phyloP scores from a whole-genome alignment of 2,888 invertebrate genomes.

The Acronicta alni region DNA sequence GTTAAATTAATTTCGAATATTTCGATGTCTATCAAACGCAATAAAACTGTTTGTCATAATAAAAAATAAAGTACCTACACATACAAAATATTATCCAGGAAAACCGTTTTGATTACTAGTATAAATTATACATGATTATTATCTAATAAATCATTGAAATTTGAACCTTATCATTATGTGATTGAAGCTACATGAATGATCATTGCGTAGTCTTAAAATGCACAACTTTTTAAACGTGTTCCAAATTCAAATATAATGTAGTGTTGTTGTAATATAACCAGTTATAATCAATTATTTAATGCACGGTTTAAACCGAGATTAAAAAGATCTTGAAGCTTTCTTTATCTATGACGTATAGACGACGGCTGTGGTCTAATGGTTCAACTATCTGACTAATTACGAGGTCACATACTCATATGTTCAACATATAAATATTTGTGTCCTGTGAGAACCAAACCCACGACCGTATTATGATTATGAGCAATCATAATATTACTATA shows the following conservation, averaged over 20 bases:
- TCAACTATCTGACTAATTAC: too few relatives aligned
- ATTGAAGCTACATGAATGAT: not conserved
- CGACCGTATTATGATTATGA: too few relatives aligned
- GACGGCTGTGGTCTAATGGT: too few relatives aligned
- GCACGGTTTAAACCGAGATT: slow-evolving; percentile 3
- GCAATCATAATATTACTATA: too few relatives aligned
- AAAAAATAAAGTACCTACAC: slow-evolving; percentile 6
- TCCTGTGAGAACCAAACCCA: not conserved
- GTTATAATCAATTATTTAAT: slow-evolving; percentile 37
- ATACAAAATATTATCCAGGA: not conserved
- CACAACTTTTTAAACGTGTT: slow-evolving; percentile 7
- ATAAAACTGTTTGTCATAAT: slow-evolving; percentile 15
- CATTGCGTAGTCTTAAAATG: not conserved
- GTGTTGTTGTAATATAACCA: slow-evolving; percentile 3
- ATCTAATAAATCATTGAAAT: not conserved
- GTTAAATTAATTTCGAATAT: not conserved
- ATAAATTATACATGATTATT: not conserved
- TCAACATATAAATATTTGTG: too few relatives aligned
- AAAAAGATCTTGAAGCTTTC: slow-evolving; percentile 16
- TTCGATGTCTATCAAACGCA: not conserved
- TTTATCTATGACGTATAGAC: slow-evolving; percentile 1
- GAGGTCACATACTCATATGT: too few relatives aligned
- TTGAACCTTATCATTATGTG: not conserved
- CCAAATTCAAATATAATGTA: slow-evolving; percentile 9
- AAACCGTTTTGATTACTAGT: slow-evolving; percentile 15